Conservation (phyloP, 2,797 vertebrate genomes). For the Gymnocypris eckloni region DNA sequence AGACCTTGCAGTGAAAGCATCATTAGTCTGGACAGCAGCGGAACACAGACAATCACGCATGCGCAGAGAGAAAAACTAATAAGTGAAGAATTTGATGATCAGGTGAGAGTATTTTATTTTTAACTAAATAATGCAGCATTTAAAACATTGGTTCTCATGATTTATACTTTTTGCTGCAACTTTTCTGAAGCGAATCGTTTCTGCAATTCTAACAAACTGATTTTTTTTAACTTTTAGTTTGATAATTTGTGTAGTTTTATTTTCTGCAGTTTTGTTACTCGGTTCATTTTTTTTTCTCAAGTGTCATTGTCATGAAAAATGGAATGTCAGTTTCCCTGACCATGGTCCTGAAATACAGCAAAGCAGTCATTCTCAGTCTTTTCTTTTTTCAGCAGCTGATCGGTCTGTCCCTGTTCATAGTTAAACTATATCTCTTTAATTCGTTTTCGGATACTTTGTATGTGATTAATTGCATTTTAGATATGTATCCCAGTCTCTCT, state of each 20-base stretch:
- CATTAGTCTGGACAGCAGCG: too few species aligned
- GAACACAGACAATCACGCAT: not conserved
- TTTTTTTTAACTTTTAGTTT: too few species aligned
- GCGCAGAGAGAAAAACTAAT: not conserved
- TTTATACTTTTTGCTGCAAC: not conserved
- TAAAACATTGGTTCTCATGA: not conserved
- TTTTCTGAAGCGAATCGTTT: not conserved
- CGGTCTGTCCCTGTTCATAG: not conserved
- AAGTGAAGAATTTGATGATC: not conserved
- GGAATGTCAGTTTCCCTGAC: not conserved
- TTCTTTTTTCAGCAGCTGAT: not conserved
- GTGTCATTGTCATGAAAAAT: too few species aligned
- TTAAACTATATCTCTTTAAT: not conserved
- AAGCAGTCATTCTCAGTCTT: not conserved
- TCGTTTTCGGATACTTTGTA: not conserved
- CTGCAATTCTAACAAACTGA: not conserved
- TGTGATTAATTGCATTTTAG: not conserved
- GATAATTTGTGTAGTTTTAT: too few species aligned
- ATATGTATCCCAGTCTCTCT: not conserved
- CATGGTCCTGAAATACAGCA: not conserved
- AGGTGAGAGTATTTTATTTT: slow-evolving; percentile 17
- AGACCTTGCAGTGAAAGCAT: too few species aligned
- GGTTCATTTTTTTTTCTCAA: too few species aligned
- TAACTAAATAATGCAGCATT: accelerated
- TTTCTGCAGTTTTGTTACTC: too few species aligned